phyloP scores from a whole-genome alignment of 2,888 invertebrate genomes.

The Adelphocoris suturalis region DNA sequence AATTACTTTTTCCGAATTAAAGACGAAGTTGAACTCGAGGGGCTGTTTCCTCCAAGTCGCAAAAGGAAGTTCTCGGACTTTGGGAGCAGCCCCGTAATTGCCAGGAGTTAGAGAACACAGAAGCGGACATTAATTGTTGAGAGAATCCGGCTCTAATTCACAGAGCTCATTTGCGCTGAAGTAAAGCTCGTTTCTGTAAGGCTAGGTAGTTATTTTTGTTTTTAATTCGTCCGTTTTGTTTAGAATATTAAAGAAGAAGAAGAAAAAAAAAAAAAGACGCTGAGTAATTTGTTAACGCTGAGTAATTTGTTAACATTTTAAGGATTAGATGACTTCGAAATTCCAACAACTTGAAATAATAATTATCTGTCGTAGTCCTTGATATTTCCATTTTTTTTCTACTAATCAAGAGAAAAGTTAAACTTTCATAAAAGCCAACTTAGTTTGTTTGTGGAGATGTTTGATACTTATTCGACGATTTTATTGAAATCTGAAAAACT shows the following conservation, averaged over 20 bases:
- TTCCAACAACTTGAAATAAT: too few species aligned
- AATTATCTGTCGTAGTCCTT: too few species aligned
- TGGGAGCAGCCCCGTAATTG: not conserved
- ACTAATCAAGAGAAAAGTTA: too few species aligned
- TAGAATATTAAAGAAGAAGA: not conserved
- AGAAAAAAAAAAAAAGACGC: too few species aligned
- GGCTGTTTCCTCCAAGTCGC: not conserved
- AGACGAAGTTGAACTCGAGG: not conserved
- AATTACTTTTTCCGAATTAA: constrained; percentile 9
- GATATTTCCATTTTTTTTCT: too few species aligned
- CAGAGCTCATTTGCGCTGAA: constrained; percentile 10
- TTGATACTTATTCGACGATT: too few species aligned
- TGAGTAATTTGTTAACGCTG: too few species aligned
- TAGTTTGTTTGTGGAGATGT: too few species aligned
- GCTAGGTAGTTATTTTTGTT: not conserved
- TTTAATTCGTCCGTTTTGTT: not conserved
- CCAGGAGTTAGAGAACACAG: not conserved
- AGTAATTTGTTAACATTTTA: too few species aligned
- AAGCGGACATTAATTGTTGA: constrained; percentile 19
- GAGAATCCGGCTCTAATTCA: constrained; percentile 36
- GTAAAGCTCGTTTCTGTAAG: not conserved
- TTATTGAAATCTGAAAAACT: too few species aligned
- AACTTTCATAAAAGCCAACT: too few species aligned
- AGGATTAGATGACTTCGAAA: too few species aligned
- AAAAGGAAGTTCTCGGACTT: constrained; percentile 16